A percentile compares a stretch with the other conserved stretches of the same genome.
These are phyloP conservation scores for Leguminivora glycinivorella DNA, from an alignment of 1,140 invertebrate genomes.

Conservation along the genomic window DNA sequence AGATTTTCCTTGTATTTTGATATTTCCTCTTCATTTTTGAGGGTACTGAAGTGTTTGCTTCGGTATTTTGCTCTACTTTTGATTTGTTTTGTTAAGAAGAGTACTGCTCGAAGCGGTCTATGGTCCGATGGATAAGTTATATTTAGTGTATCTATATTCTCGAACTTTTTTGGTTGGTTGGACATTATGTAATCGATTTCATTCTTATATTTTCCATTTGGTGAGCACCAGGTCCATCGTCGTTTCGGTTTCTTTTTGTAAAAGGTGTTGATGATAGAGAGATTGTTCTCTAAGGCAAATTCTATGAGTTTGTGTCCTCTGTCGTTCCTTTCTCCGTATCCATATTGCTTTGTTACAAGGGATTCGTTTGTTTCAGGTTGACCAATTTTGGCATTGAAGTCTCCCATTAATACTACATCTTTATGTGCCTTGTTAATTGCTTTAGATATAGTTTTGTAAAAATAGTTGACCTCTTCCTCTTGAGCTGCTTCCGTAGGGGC, in stretches of 20 bases:
- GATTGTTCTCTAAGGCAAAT: conserved; percentile 24
- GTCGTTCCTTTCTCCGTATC: conserved; percentile 25
- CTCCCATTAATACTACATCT: conserved; percentile 29
- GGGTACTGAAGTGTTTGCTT: background rate
- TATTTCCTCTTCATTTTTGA: conserved; percentile 3
- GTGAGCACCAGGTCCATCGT: conserved; percentile 12
- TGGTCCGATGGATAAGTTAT: background rate
- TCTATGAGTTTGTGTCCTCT: conserved; percentile 28
- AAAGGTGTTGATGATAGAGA: conserved; percentile 30
- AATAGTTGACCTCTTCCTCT: conserved; percentile 31
- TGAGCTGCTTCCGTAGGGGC: conserved; percentile 31
- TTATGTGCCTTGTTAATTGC: conserved; percentile 15
- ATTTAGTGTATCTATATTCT: background rate
- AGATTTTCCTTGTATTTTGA: background rate
- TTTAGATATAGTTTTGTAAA: conserved; percentile 29
- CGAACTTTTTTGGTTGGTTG: background rate
- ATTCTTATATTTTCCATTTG: conserved; percentile 21
- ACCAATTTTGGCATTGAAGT: conserved; percentile 35
- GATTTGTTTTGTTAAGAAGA: background rate
- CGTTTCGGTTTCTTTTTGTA: conserved; percentile 22
- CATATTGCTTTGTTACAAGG: background rate
- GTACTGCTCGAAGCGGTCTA: background rate
- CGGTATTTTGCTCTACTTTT: conserved; percentile 2
- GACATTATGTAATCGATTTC: conserved; percentile 26
- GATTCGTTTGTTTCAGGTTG: background rate